Evolutionary conservation across 2,113 vertebrate species (phyloP), one percentile per base, ranked within the genome.

Genomic region (Eurystomus gularis): DNA sequence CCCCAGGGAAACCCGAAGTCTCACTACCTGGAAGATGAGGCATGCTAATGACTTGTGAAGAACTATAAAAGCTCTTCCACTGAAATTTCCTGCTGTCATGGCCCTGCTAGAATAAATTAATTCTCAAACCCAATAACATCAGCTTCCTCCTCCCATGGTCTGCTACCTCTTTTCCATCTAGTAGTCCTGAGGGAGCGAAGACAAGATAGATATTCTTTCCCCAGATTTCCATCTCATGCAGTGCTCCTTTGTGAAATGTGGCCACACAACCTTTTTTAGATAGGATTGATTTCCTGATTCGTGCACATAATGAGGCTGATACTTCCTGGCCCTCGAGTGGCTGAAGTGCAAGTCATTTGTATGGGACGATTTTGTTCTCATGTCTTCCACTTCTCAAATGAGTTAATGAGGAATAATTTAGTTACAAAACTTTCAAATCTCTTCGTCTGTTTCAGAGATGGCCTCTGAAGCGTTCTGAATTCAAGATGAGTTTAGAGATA

Each of bases 211-310:
- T n/a, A 15, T 42, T 42, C 42, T 42, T 42, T 42, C 42, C 42
- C 42, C 42, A 42, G 11, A 42, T 42, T 42, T 15, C 21, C 21
- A 6, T 60, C 37, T 79, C 21, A 6, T 44, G 57, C 35, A 76
- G 39, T 76, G 29, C 13, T 77, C 31, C 11, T 82, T 71, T 82
- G 19, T 11, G 39, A 31, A 88, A 25, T 21, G 11, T 29, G 21
- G 6, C 21, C 14, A 6, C 7, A 5, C 15, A 1, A n/a, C 4
- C 2, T 60, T 60, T 58, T 46, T 25, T 11, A 29, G n/a, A 17
- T 25, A 17, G 29, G 51, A 7, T 5, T 80, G 6, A 39, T 86
- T 86, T 93, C 39, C 37, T 66, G 5, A 39, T 39, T 29, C 15
- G 23, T n/a, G 4, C 9, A 17, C 0, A 4, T 61, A 75, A 37